A percentile compares a stretch with the other conserved stretches of the same genome.
Conservation (phyloP, 2,888 invertebrate species). For the Venusia cambrica region DNA sequence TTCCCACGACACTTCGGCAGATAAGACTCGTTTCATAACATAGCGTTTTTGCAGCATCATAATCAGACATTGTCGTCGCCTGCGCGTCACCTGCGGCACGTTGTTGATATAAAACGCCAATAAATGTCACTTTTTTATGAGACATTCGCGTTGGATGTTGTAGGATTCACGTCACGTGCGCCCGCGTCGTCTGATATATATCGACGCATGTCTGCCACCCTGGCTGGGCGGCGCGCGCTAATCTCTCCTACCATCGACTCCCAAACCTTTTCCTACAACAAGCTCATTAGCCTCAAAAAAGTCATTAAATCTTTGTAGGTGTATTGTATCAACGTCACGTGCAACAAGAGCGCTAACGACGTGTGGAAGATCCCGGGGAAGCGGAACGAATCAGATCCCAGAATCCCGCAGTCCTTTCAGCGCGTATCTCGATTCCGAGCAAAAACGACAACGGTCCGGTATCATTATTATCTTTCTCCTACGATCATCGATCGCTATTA, state of each 20-base stretch:
- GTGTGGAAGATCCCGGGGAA: constrained; percentile 75
- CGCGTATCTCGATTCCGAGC: constrained; percentile 53
- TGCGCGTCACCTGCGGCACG: constrained; percentile 67
- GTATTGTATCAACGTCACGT: constrained; percentile 68
- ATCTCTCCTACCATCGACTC: constrained; percentile 59
- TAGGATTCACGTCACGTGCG: constrained; percentile 74
- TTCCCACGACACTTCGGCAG: constrained; percentile 64
- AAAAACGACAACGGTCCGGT: constrained; percentile 68
- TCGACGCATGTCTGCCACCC: constrained; percentile 64
- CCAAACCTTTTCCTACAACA: constrained; percentile 63
- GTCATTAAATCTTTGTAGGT: constrained; percentile 66
- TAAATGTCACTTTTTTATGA: constrained; percentile 81
- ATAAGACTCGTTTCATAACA: constrained; percentile 50
- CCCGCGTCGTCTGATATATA: constrained; percentile 64
- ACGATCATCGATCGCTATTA: constrained; percentile 79
- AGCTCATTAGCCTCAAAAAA: constrained; percentile 72
- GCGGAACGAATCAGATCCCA: constrained; percentile 74
- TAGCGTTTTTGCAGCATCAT: constrained; percentile 71
- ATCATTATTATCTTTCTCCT: constrained; percentile 78
- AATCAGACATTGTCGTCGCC: constrained; percentile 59
- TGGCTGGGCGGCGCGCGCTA: constrained; percentile 52
- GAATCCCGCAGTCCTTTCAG: constrained; percentile 62
- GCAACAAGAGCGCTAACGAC: constrained; percentile 73
- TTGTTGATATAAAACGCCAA: constrained; percentile 78
- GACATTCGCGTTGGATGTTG: constrained; percentile 54